Evolutionary conservation across 2,113 vertebrate species (phyloP).

Genomic region (Passer domesticus): DNA sequence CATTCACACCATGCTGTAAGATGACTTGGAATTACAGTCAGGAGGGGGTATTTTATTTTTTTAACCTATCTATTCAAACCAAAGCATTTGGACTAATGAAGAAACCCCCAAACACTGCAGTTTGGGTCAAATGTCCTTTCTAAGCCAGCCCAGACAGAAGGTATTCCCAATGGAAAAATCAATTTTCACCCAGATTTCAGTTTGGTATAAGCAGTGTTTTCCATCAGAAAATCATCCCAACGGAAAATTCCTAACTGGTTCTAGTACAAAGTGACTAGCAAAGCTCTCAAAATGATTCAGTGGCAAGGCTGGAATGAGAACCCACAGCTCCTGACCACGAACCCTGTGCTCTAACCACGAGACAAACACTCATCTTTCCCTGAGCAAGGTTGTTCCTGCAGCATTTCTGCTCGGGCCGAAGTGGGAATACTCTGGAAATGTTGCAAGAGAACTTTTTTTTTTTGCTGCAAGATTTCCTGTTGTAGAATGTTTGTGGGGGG

Average conservation of each 20-base stretch:
- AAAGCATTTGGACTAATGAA: background rate
- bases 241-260: slow-evolving; percentile 56
- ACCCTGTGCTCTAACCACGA: slow-evolving; percentile 53
- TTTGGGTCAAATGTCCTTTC: background rate
- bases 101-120: background rate
- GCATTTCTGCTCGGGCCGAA: background rate
- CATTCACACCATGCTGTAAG: background rate
- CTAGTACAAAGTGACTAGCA: background rate
- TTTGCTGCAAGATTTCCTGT: slow-evolving; percentile 15
- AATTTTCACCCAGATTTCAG: background rate
- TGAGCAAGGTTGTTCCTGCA: slow-evolving; percentile 36
- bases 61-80: background rate
- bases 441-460: slow-evolving; percentile 29
- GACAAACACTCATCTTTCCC: slow-evolving; percentile 67
- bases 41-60: background rate
- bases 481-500: background rate
- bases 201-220: background rate
- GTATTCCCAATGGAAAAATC: background rate
- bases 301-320: slow-evolving; percentile 54
- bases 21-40: background rate
- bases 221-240: slow-evolving; percentile 39
- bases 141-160: background rate
- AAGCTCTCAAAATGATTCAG: slow-evolving; percentile 58
- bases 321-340: slow-evolving; percentile 53
- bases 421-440: slow-evolving; percentile 15